These are phyloP conservation scores for Pempheris klunzingeri DNA, from an alignment of 2,797 vertebrate genomes.

Conservation along the genomic window DNA sequence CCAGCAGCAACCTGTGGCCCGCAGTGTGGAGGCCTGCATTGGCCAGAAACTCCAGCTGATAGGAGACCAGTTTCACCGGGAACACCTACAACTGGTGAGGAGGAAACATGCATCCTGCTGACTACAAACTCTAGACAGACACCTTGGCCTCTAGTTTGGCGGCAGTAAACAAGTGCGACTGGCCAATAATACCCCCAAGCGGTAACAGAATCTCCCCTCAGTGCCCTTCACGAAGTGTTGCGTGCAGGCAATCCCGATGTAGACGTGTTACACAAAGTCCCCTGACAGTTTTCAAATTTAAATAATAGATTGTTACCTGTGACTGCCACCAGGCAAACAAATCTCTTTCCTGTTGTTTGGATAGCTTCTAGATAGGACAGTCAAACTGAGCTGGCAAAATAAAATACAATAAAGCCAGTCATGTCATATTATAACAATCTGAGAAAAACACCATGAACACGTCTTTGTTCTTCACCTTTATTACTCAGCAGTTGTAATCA, in stretches of 20 bases:
- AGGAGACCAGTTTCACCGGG: constrained; percentile 88
- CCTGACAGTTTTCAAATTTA: constrained; percentile 25
- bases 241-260: neutral
- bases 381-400: constrained; percentile 8
- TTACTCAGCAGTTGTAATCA: neutral
- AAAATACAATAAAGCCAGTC: neutral
- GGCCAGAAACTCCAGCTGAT: constrained; percentile 89
- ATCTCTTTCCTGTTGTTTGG: neutral
- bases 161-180: constrained; percentile 25
- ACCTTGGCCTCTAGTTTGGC: constrained; percentile 26
- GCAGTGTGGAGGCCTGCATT: constrained; percentile 82
- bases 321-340: constrained; percentile 9
- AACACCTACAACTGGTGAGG: constrained; percentile 86
- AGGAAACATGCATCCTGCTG: constrained; percentile 22
- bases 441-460: neutral
- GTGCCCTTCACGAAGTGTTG: constrained; percentile 15
- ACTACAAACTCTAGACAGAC: constrained; percentile 31
- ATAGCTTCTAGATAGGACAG: neutral
- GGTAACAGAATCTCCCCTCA: neutral
- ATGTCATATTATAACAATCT: neutral
- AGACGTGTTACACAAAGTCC: constrained; percentile 9
- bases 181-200: neutral
- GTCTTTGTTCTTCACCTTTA: neutral
- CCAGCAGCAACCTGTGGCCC: constrained; percentile 68
- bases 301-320: constrained; percentile 20